A percentile compares a stretch with the other conserved stretches of the same genome.
These are phyloP conservation scores for Ricordea florida DNA, from an alignment of 92 coral and sea anemone genomes.

Conservation along the genomic window DNA sequence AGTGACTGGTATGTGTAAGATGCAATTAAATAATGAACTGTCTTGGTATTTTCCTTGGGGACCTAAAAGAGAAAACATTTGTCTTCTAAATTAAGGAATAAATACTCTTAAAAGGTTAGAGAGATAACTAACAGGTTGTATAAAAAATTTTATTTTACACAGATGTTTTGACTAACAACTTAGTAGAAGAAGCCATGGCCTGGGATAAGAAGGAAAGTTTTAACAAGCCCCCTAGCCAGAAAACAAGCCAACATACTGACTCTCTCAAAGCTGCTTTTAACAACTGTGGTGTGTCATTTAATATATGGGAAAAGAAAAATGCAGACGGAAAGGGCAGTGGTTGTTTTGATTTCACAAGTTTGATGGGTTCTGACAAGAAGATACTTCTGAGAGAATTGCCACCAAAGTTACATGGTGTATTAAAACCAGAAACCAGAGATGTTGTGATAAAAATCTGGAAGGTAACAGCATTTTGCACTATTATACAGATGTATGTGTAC, in stretches of 20 bases:
- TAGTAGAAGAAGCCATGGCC: constrained; percentile 27
- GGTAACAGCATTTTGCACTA: no score
- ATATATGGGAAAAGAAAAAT: constrained; percentile 55
- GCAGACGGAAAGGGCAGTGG: constrained; percentile 61
- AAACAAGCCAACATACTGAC: constrained; percentile 11
- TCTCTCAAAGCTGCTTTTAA: constrained; percentile 13
- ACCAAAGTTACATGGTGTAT: constrained; percentile 13
- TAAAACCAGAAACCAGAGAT: constrained; percentile 26
- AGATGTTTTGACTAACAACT: constrained; percentile 65
- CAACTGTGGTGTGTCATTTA: constrained; percentile 49
- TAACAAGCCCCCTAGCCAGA: constrained; percentile 40
- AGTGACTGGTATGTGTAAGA: constrained; percentile 52
- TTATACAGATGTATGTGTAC: no score
- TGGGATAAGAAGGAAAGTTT: constrained; percentile 38
- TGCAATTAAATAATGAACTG: not conserved
- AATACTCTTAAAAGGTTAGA: not conserved
- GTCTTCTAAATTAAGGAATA: not conserved
- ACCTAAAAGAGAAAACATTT: not conserved
- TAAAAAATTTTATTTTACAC: not conserved
- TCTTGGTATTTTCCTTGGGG: no score
- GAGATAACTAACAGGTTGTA: not conserved
- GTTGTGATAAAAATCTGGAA: constrained; percentile 46
- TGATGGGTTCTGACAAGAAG: constrained; percentile 73
- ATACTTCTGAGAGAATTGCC: constrained; percentile 39
- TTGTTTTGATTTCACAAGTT: constrained; percentile 53